These are phyloP conservation scores for Listrodromus nycthemerus DNA, from an alignment of 2,888 invertebrate species.

Conservation along the genomic window DNA sequence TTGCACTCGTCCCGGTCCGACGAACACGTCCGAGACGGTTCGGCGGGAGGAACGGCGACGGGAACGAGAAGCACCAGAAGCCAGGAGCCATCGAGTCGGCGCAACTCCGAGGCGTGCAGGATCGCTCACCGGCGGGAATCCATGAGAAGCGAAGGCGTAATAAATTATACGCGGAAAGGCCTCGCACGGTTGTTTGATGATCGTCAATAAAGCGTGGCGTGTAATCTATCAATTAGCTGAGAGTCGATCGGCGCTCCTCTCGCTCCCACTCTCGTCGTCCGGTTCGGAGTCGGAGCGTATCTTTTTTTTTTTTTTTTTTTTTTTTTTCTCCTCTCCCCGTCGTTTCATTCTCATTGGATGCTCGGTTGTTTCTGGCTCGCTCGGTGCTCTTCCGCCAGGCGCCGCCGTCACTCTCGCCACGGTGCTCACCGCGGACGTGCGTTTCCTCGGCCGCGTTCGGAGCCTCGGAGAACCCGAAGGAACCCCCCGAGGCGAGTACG, in stretches of 20 bases:
- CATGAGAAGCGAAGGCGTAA: constrained; percentile 64
- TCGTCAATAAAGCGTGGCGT: constrained; percentile 73
- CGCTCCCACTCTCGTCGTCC: constrained; percentile 29
- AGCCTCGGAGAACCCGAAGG: constrained; percentile 42
- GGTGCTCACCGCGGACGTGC: not conserved
- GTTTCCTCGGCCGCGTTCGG: constrained; percentile 36
- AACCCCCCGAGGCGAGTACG: constrained; percentile 54
- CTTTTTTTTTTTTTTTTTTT: constrained; percentile 48
- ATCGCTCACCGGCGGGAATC: constrained; percentile 49
- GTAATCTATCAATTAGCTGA: constrained; percentile 75
- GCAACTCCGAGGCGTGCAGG: constrained; percentile 46
- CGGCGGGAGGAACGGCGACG: constrained; percentile 16
- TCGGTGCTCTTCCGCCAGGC: constrained; percentile 45
- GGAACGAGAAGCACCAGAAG: constrained; percentile 49
- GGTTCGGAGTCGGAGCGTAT: constrained; percentile 30
- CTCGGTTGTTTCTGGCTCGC: constrained; percentile 32
- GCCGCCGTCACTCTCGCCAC: constrained; percentile 57
- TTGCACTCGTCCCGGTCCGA: constrained; percentile 47
- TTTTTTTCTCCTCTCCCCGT: constrained; percentile 19
- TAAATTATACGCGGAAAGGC: constrained; percentile 67
- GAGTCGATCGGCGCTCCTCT: constrained; percentile 62
- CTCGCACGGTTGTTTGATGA: constrained; percentile 69
- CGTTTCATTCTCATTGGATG: constrained; percentile 37
- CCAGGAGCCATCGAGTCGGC: constrained; percentile 44
- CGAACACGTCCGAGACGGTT: constrained; percentile 41